phyloP scores from a whole-genome alignment of 2,888 invertebrate species.

The Coenonympha arcania region DNA sequence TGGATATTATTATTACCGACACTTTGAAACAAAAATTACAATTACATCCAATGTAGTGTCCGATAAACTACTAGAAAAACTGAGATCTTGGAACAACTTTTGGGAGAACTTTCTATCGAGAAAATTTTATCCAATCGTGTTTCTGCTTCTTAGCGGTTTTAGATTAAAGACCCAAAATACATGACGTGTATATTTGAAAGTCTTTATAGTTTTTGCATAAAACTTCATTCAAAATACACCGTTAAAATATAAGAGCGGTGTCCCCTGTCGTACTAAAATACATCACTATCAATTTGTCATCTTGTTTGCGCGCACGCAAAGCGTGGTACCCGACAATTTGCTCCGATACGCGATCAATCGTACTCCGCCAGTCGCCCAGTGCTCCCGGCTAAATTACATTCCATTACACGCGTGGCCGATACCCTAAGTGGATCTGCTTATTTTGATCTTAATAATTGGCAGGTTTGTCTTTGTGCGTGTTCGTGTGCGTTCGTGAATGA shows the following conservation, averaged over 20 bases:
- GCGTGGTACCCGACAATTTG: constrained; percentile 26
- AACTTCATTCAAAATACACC: neutral
- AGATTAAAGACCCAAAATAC: too few relatives aligned
- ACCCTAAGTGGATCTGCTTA: constrained; percentile 8
- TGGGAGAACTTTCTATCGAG: too few relatives aligned
- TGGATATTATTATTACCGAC: too few relatives aligned
- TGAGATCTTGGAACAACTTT: too few relatives aligned
- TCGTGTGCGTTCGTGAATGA: too few relatives aligned
- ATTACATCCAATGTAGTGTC: too few relatives aligned
- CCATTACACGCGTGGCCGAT: constrained; percentile 13
- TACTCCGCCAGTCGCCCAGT: constrained; percentile 28
- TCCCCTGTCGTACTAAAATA: constrained; percentile 8
- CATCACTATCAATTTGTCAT: constrained; percentile 21
- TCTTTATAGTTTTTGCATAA: too few relatives aligned
- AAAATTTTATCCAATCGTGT: too few relatives aligned
- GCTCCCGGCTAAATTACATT: constrained; percentile 18
- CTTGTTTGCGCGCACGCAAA: constrained; percentile 9
- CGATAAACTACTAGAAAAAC: too few relatives aligned
- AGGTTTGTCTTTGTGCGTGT: neutral
- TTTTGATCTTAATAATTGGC: constrained; percentile 2
- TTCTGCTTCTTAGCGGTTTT: neutral
- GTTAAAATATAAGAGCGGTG: neutral
- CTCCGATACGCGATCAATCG: constrained; percentile 22
- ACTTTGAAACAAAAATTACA: too few relatives aligned
- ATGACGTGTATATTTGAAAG: too few relatives aligned